These are phyloP conservation scores for Oncopodura yosiiana DNA, from an alignment of 1,140 invertebrate genomes.

Conservation along the genomic window DNA sequence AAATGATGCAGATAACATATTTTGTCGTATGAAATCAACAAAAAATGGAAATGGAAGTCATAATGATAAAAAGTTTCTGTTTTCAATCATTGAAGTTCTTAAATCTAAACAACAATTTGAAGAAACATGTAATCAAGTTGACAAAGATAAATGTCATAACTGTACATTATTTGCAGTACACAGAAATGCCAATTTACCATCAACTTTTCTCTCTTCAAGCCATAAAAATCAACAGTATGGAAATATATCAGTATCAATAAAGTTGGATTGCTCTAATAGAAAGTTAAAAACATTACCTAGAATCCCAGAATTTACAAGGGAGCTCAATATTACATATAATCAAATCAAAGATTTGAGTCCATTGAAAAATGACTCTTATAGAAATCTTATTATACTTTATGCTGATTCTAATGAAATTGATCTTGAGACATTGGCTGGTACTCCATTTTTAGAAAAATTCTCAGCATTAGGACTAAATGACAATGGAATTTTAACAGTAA, in stretches of 20 bases:
- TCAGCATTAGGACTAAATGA: constrained; percentile 7
- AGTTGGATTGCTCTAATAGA: constrained; percentile 12
- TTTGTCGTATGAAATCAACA: no score
- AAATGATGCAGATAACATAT: no score
- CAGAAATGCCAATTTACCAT: background rate
- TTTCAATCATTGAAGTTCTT: no score
- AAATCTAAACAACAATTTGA: no score
- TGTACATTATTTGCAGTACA: constrained; percentile 6
- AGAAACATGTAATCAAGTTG: constrained; percentile 7
- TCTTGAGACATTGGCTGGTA: background rate
- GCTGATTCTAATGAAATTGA: constrained; percentile 15
- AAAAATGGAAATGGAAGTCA: no score
- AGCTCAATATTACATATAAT: constrained; percentile 20
- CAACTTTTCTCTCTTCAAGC: background rate
- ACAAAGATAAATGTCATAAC: constrained; percentile 4
- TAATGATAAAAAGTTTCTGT: no score
- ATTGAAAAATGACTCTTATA: constrained; percentile 14
- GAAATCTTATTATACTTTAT: constrained; percentile 13
- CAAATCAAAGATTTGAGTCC: constrained; percentile 14
- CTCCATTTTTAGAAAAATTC: constrained; percentile 11
- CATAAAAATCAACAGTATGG: no score
- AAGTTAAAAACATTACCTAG: constrained; percentile 13
- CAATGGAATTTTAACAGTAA: constrained; percentile 15
- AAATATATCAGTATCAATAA: constrained; percentile 13
- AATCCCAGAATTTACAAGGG: constrained; percentile 12